Base-by-base conservation (phyloP, 1,140 invertebrate species). In the Dinoponera quadriceps region DNA sequence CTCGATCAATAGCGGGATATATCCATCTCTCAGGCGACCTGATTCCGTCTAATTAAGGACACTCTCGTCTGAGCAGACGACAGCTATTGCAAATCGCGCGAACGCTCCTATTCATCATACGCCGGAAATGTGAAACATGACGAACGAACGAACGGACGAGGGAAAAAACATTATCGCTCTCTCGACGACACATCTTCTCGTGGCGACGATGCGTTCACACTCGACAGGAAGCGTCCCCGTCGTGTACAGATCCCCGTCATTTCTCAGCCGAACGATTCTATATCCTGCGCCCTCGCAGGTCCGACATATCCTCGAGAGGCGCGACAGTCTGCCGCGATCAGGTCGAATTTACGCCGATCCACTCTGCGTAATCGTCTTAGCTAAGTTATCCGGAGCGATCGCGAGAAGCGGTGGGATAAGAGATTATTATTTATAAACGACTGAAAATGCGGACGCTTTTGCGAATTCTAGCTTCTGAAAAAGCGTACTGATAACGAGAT, bases 51-150 rank as follows among this genome's bases (percentile, higher is more conserved):
- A 80, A 80, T 80, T 69, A 80, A 71, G 65, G 22, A 69, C 25
- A 13, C 44, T 71, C 65, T 71, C 22, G 22, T 69, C 69, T 22
- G 33, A 57, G 14, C 44, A 80, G 75, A 25, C 65, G 65, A 80
- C 75, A 80, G 65, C 18, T 29, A 48, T 68, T 80, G 14, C 75
- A 69, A 80, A 80, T 80, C 75, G 51, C 51, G 63, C n/a, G 63
- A n/a, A 25, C 33, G 55, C 33, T 59, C 18, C 75, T 69, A 80
- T 80, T 51, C 38, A 69, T 80, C 75, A 69, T 57, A 44, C 20
- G 63, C 29, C 51, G 33, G 51, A 57, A 33, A 69, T 80, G 44
- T 14, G 51, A 71, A 48, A 80, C 75, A 71, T 18, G 75, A 80
- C 54, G 54, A 38, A 44, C 38, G 11, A 33, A 33, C 38, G 38